Conservation (phyloP, 2,797 vertebrate genomes). For the Melanotaenia boesemani region DNA sequence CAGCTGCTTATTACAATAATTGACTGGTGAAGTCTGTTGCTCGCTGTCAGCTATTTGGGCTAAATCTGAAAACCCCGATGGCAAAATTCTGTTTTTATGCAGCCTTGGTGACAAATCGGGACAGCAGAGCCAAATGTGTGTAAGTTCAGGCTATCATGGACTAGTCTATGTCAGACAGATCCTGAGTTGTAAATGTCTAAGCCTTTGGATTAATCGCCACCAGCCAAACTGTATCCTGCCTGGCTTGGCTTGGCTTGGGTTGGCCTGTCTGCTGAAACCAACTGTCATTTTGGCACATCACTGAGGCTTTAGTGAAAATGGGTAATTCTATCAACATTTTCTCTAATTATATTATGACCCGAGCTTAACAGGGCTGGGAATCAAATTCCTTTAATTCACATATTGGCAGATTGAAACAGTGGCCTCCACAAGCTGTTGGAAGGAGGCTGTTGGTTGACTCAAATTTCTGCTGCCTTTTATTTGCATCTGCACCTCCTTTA, state of each 20-base stretch:
- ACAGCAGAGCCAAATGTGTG: slow-evolving; percentile 43
- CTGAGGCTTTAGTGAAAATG: slow-evolving; percentile 65
- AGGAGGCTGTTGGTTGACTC: slow-evolving; percentile 55
- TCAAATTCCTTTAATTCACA: slow-evolving; percentile 77
- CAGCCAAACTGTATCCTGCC: slow-evolving; percentile 56
- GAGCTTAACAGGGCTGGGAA: slow-evolving; percentile 64
- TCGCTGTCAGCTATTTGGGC: slow-evolving; percentile 31
- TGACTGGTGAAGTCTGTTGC: slow-evolving; percentile 35
- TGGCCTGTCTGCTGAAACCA: slow-evolving; percentile 56
- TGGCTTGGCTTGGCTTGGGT: slow-evolving; percentile 30
- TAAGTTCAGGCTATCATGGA: slow-evolving; percentile 45
- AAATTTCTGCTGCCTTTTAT: slow-evolving; percentile 51
- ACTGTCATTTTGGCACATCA: slow-evolving; percentile 78
- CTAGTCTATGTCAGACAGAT: slow-evolving; percentile 56
- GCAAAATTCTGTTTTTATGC: slow-evolving; percentile 24
- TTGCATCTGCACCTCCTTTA: not conserved
- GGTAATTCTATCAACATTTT: slow-evolving; percentile 76
- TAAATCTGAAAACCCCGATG: slow-evolving; percentile 22
- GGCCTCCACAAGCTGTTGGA: slow-evolving; percentile 64
- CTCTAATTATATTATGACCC: slow-evolving; percentile 76
- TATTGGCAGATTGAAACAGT: slow-evolving; percentile 63
- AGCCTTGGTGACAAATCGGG: slow-evolving; percentile 19
- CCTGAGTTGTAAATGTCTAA: slow-evolving; percentile 63
- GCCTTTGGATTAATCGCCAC: slow-evolving; percentile 63
- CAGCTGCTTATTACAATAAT: slow-evolving; percentile 53